Conservation (phyloP, 2,888 invertebrate species). For the Stramonita haemastoma region DNA sequence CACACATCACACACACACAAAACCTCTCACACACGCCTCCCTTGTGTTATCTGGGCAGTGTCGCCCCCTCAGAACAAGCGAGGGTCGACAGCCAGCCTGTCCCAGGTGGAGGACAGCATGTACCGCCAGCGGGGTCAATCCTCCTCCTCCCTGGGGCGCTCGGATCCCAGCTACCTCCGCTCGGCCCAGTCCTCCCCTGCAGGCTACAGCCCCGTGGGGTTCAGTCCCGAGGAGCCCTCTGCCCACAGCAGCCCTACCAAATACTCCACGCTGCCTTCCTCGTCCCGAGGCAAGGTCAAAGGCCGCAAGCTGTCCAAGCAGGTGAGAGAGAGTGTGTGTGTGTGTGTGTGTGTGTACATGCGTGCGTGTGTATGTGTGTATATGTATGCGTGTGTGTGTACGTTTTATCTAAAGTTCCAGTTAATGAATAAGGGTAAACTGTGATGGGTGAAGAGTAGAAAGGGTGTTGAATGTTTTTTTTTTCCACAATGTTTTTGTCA, state of each 20-base stretch:
- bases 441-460: too few species aligned
- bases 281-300: slow-evolving; percentile 54
- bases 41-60: slow-evolving; percentile 44
- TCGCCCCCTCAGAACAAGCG: slow-evolving; percentile 64
- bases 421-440: too few species aligned
- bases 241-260: slow-evolving; percentile 61
- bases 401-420: too few species aligned
- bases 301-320: slow-evolving; percentile 57
- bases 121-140: slow-evolving; percentile 59
- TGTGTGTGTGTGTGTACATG: too few species aligned
- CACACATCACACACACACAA: too few species aligned
- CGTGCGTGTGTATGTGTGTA: too few species aligned
- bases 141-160: slow-evolving; percentile 62
- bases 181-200: slow-evolving; percentile 62
- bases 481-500: too few species aligned
- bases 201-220: slow-evolving; percentile 58
- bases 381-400: too few species aligned
- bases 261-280: slow-evolving; percentile 58
- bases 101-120: slow-evolving; percentile 71
- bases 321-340: slow-evolving; percentile 44
- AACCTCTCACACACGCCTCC: too few species aligned
- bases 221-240: slow-evolving; percentile 52
- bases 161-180: slow-evolving; percentile 57
- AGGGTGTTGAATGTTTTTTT: too few species aligned
- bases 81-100: slow-evolving; percentile 74